These are phyloP conservation scores for Sialia sialis DNA, from an alignment of 2,113 vertebrate genomes.

Conservation along the genomic window DNA sequence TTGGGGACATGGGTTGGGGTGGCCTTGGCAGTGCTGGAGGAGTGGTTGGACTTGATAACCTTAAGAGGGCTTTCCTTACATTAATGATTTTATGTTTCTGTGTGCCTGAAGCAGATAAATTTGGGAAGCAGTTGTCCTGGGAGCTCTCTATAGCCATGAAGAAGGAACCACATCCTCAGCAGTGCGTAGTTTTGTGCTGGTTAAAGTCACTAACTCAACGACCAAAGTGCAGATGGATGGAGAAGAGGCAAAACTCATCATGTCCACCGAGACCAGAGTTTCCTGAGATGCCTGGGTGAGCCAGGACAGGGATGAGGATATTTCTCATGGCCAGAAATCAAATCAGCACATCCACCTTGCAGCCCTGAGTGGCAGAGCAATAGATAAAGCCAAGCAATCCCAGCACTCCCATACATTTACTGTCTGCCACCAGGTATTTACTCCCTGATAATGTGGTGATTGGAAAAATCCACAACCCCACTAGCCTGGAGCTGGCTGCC, in stretches of 20 bases:
- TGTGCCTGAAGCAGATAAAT: not conserved
- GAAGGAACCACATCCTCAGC: not conserved
- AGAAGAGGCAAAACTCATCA: fast-evolving
- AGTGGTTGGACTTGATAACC: fast-evolving
- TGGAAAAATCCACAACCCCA: fast-evolving
- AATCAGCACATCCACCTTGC: not conserved
- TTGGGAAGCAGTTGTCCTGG: not conserved
- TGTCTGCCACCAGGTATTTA: not conserved
- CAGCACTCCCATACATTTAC: not conserved
- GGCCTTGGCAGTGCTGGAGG: not conserved
- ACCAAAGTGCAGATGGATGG: not conserved
- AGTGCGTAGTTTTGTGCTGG: not conserved
- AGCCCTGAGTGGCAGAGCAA: not conserved
- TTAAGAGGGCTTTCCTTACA: not conserved
- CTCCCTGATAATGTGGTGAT: not conserved
- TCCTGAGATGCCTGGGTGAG: not conserved
- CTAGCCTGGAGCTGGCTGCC: not conserved
- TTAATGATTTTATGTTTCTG: not conserved
- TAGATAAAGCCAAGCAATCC: not conserved
- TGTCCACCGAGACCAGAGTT: not conserved
- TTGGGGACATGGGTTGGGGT: not conserved
- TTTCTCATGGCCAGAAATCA: not conserved
- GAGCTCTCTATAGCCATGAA: not conserved
- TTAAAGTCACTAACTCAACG: not conserved
- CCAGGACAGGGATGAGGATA: not conserved